phyloP scores from a whole-genome alignment of 2,888 invertebrate genomes.

The Axea sp. region DNA sequence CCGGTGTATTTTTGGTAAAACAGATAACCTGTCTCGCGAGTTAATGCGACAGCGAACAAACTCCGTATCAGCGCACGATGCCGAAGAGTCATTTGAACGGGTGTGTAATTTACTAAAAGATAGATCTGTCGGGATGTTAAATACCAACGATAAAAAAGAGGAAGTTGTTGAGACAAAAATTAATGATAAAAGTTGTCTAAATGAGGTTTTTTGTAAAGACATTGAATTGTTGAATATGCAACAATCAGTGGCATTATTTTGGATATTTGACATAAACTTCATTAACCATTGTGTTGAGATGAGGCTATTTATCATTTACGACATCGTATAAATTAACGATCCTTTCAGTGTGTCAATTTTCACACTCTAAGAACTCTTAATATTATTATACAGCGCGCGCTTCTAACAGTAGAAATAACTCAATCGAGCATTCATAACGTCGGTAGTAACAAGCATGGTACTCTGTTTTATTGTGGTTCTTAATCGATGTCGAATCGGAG shows the following conservation, averaged over 20 bases:
- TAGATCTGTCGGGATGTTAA: slow-evolving; percentile 35
- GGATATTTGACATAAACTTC: slow-evolving; percentile 46
- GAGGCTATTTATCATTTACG: slow-evolving; percentile 59
- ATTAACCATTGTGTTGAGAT: slow-evolving; percentile 26
- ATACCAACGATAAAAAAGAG: slow-evolving; percentile 14
- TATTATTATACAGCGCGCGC: slow-evolving; percentile 28
- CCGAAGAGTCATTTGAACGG: slow-evolving; percentile 51
- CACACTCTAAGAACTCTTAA: slow-evolving; percentile 59
- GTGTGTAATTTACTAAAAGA: slow-evolving; percentile 59
- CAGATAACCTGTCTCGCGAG: slow-evolving; percentile 51
- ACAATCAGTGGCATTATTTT: slow-evolving; percentile 45
- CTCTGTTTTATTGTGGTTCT: slow-evolving; percentile 54
- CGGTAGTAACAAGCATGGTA: slow-evolving; percentile 50
- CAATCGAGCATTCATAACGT: slow-evolving; percentile 57
- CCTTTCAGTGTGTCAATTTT: slow-evolving; percentile 60
- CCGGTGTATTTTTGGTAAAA: slow-evolving; percentile 55
- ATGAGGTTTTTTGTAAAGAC: slow-evolving; percentile 3
- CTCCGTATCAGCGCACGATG: slow-evolving; percentile 48
- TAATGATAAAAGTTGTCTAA: slow-evolving; percentile 19
- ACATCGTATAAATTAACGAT: slow-evolving; percentile 59
- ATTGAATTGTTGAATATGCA: slow-evolving; percentile 39
- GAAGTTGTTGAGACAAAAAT: not conserved
- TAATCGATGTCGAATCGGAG: slow-evolving; percentile 54
- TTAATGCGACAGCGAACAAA: slow-evolving; percentile 59
- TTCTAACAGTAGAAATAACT: slow-evolving; percentile 56